These are phyloP conservation scores for Saturnia pavonia DNA, from an alignment of 2,888 invertebrate genomes.

Conservation along the genomic window DNA sequence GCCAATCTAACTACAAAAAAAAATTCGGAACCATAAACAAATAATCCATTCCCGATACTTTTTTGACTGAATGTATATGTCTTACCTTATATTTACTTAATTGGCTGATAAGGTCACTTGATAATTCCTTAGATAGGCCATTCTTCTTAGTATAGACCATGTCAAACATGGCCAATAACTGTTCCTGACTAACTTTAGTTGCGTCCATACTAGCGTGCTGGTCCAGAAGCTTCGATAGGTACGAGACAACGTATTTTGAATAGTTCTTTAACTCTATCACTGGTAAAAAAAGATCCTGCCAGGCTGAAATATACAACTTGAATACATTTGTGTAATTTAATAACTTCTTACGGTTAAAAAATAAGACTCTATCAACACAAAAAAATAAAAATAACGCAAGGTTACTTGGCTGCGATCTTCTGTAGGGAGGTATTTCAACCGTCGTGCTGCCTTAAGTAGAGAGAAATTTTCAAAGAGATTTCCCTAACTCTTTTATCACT, in stretches of 20 bases:
- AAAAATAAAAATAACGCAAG: no score
- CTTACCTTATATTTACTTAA: slow-evolving; percentile 81
- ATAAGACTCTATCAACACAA: no score
- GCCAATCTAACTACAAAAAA: no score
- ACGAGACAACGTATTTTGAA: slow-evolving; percentile 83
- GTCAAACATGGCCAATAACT: slow-evolving; percentile 83
- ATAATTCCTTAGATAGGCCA: slow-evolving; percentile 78
- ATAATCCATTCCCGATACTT: no score
- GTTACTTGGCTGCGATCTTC: no score
- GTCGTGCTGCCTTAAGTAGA: no score
- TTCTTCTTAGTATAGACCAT: slow-evolving; percentile 81
- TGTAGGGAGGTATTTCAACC: no score
- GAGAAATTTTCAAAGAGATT: no score
- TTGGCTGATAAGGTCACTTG: slow-evolving; percentile 78
- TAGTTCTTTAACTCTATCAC: slow-evolving; percentile 87
- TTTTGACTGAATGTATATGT: slow-evolving; percentile 12
- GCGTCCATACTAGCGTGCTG: slow-evolving; percentile 63
- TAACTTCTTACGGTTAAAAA: background rate
- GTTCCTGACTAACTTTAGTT: slow-evolving; percentile 71
- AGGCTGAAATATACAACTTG: slow-evolving; percentile 74
- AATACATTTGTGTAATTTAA: background rate
- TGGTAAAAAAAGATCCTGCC: slow-evolving; percentile 89
- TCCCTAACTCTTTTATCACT: no score
- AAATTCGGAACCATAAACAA: no score
- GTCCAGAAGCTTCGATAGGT: slow-evolving; percentile 80